Evolutionary conservation across 2,888 invertebrate species (phyloP), one percentile per base, ranked within the genome.

Genomic region (Xanthorhoe designata): DNA sequence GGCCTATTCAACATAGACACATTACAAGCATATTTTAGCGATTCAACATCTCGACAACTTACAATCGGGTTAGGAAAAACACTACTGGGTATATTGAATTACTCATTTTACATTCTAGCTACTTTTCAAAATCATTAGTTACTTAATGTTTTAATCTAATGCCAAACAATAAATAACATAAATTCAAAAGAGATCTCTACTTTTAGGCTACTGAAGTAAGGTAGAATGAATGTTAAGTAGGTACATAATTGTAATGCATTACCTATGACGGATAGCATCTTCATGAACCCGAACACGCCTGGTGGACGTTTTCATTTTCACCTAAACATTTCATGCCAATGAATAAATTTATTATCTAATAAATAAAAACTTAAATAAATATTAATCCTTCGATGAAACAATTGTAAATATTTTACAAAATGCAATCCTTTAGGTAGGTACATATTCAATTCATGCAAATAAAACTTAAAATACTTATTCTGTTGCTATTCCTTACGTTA

Each of bases 191-290:
- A 71, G 64, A 70, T 71, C 67, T 71, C 73, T 73, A 73, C 73
- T 50, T 54, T 63, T 56, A 60, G 55, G 53, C 74, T 72, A 74
- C 72, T 51, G 57, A 74, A 68, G 68, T 69, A 69, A 70, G 61
- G 56, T 68, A 81, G 52, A 84, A 81, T 81, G 75, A 85, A 82
- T 83, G 79, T 54, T 77, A 83, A 78, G 49, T 77, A 83, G 78
- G 75, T 81, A 85, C 85, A 85, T 32, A 32, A 32, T 32, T 32
- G 69, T 70, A 62, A 64, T 72, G 73, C 86, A 89, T 92, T 92
- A 92, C 92, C 92, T 92, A 92, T 92, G 92, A 83, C 91, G 92
- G 83, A 92, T 92, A 86, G 92, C 92, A 89, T 92, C 92, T 90
- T 92, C 92, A 86, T 92, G 92, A 86, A 92, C 92, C 83, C 92